Conservation (phyloP, 2,113 vertebrate genomes). For the Gulo gulo region DNA sequence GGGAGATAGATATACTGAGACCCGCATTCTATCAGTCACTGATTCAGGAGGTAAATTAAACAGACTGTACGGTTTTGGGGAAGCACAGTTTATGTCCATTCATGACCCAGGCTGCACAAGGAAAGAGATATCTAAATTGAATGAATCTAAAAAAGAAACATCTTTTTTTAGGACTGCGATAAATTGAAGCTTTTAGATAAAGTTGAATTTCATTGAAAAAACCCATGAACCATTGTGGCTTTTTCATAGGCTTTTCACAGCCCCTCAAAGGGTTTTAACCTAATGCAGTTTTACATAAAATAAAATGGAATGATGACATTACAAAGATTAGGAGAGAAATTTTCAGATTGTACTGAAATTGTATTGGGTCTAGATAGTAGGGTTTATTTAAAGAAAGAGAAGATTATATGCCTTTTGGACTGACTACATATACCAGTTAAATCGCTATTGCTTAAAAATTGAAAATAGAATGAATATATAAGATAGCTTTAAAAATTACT, state of each 20-base stretch:
- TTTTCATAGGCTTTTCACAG: constrained; percentile 40
- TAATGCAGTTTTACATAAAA: constrained; percentile 47
- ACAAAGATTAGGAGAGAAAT: constrained; percentile 40
- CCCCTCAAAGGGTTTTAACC: background rate
- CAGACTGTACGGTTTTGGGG: constrained; percentile 19
- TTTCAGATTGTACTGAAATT: constrained; percentile 41
- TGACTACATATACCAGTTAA: constrained; percentile 4
- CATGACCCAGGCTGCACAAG: background rate
- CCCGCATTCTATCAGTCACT: background rate
- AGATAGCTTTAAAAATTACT: constrained; percentile 18
- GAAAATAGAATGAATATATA: background rate
- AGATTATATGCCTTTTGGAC: background rate
- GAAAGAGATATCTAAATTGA: background rate
- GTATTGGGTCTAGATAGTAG: background rate
- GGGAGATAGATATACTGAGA: background rate
- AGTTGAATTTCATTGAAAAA: constrained; percentile 46
- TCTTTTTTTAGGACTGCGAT: constrained; percentile 4
- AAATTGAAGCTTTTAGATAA: constrained; percentile 48
- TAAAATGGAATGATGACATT: background rate
- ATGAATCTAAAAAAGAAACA: constrained; percentile 33
- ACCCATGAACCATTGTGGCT: background rate
- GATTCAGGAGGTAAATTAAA: background rate
- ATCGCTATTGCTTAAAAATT: constrained; percentile 30
- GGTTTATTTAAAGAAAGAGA: constrained; percentile 32
- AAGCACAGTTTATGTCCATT: background rate